Evolutionary conservation across 2,888 invertebrate species (phyloP).

Genomic region (Falcaria lacertinaria): DNA sequence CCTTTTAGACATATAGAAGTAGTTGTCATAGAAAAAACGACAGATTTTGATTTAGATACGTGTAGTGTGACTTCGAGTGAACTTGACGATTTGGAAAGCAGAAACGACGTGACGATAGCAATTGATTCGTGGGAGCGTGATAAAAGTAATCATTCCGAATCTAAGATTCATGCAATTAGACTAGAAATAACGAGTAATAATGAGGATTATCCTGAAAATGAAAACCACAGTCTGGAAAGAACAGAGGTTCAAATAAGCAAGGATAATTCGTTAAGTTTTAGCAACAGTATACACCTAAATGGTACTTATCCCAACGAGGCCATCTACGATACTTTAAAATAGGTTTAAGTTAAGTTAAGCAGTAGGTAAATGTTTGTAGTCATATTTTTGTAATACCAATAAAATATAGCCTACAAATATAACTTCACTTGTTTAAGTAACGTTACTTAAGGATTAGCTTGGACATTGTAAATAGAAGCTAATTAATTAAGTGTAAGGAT

Average conservation of each 20-base stretch:
- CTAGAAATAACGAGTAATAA: conserved; percentile 73
- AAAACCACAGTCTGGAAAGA: conserved; percentile 50
- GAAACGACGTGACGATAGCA: conserved; percentile 64
- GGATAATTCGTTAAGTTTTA: conserved; percentile 70
- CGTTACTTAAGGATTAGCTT: neutral
- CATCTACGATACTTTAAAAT: conserved; percentile 77
- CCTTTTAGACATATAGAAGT: conserved; percentile 76
- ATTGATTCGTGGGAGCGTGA: conserved; percentile 73
- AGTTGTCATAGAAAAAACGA: conserved; percentile 74
- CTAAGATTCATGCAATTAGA: conserved; percentile 70
- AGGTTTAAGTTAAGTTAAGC: conserved; percentile 24
- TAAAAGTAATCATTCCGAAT: conserved; percentile 48
- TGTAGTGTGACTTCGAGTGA: conserved; percentile 69
- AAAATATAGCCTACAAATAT: conserved; percentile 34
- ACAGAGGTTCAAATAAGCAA: conserved; percentile 62
- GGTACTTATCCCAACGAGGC: conserved; percentile 78
- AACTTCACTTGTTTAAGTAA: conserved; percentile 19
- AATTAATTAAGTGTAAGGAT: neutral
- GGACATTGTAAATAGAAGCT: conserved; percentile 21
- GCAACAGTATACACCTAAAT: conserved; percentile 76
- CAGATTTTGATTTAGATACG: conserved; percentile 69
- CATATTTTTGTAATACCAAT: conserved; percentile 38
- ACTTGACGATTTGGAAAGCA: conserved; percentile 60
- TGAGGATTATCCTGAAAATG: conserved; percentile 60
- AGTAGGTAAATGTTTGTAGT: conserved; percentile 27